These are phyloP conservation scores for Tyto alba DNA, from an alignment of 2,113 vertebrate species.

Conservation along the genomic window DNA sequence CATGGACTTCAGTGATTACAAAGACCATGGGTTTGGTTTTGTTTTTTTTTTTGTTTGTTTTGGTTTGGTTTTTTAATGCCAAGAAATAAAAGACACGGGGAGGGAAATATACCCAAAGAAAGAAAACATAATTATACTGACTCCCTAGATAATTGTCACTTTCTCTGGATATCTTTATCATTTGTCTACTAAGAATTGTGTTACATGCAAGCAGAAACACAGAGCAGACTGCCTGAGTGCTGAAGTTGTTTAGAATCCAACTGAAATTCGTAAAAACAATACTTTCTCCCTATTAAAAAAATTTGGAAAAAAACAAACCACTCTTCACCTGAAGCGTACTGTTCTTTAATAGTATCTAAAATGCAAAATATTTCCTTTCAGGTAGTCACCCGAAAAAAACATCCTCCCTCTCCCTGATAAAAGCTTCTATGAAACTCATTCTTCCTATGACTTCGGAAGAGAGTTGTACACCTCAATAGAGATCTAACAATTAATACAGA, in stretches of 20 bases:
- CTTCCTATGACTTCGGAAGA: background rate
- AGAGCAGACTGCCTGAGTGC: background rate
- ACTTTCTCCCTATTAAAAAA: background rate
- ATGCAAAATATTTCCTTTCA: background rate
- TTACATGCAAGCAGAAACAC: background rate
- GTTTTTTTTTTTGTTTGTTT: background rate
- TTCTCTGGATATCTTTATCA: background rate
- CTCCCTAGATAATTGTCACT: background rate
- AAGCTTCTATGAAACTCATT: background rate
- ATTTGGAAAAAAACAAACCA: accelerated
- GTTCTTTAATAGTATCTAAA: background rate
- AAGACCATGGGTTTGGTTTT: background rate
- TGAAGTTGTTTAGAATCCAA: background rate
- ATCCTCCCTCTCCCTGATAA: background rate
- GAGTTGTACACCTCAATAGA: accelerated
- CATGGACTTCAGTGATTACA: background rate
- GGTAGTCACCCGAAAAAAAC: background rate
- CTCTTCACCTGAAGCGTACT: background rate
- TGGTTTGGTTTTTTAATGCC: background rate
- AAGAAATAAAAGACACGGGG: background rate
- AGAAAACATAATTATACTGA: background rate
- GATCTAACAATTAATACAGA: background rate
- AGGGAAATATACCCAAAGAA: background rate
- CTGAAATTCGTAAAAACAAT: background rate
- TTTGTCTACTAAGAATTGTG: background rate